phyloP scores from a whole-genome alignment of 2,113 vertebrate species.

The Leucosticte australis region DNA sequence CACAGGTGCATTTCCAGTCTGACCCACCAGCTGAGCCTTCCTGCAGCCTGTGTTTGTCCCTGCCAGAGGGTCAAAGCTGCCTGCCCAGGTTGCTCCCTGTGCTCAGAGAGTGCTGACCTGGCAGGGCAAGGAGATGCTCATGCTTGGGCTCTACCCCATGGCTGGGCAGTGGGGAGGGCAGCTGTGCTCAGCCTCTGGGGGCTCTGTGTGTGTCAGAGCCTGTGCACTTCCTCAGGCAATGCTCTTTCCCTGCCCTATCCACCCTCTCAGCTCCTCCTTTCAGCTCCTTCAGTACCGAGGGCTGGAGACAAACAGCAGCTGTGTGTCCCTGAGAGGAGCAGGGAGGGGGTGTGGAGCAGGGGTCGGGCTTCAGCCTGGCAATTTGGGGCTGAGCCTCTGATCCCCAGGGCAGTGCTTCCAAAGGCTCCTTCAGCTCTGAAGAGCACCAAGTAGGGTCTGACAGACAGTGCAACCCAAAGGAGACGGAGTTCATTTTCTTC shows the following conservation, averaged over 20 bases:
- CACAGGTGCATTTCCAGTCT: background rate
- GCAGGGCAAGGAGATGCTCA: fast-evolving
- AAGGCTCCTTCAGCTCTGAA: background rate
- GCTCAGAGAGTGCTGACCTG: background rate
- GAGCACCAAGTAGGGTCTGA: background rate
- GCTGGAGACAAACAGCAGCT: background rate
- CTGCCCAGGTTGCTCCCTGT: fast-evolving
- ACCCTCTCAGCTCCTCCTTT: background rate
- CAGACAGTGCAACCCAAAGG: fast-evolving
- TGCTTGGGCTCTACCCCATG: background rate
- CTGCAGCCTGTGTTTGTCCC: background rate
- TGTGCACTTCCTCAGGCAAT: fast-evolving
- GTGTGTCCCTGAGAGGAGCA: fast-evolving
- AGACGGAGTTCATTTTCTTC: background rate
- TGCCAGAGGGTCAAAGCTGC: background rate
- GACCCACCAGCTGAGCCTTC: background rate
- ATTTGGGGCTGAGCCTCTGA: background rate
- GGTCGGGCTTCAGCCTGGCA: background rate
- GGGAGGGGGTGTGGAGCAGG: background rate
- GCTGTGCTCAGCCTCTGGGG: background rate
- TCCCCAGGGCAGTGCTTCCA: background rate
- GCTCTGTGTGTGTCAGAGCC: background rate
- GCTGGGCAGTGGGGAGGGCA: background rate
- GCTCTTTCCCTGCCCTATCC: background rate
- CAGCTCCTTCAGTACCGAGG: background rate